Conservation (phyloP, 2,888 invertebrate species). For the Ochropleura leucogaster region DNA sequence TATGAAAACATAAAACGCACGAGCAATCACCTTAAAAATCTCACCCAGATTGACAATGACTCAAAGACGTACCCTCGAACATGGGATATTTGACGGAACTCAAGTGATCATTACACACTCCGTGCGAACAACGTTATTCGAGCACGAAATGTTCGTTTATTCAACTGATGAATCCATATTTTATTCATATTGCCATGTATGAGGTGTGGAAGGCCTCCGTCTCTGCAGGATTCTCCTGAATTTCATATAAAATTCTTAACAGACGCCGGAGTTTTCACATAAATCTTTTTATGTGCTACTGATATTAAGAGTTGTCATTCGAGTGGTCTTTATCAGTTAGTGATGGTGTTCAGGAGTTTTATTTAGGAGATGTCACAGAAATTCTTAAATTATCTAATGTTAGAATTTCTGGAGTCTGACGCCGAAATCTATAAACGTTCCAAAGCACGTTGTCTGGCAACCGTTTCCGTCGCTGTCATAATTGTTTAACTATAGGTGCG, state of each 20-base stretch:
- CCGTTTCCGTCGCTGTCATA: neutral
- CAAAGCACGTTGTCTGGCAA: neutral
- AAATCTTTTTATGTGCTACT: slow-evolving; percentile 66
- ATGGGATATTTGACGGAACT: slow-evolving; percentile 68
- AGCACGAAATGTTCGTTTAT: slow-evolving; percentile 82
- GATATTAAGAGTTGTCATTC: slow-evolving; percentile 61
- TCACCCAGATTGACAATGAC: slow-evolving; percentile 47
- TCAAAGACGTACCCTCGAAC: slow-evolving; percentile 52
- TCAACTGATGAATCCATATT: slow-evolving; percentile 87
- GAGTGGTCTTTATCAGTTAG: slow-evolving; percentile 42
- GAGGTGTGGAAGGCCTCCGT: slow-evolving; percentile 71
- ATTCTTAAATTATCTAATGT: neutral
- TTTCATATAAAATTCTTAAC: slow-evolving; percentile 74
- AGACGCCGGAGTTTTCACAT: slow-evolving; percentile 66
- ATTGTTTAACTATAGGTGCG: neutral
- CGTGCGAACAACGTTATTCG: slow-evolving; percentile 76
- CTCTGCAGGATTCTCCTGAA: slow-evolving; percentile 67
- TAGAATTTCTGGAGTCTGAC: neutral
- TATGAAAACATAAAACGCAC: slow-evolving; percentile 29
- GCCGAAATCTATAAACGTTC: neutral
- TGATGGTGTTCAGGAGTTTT: slow-evolving; percentile 10
- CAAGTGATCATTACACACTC: slow-evolving; percentile 76
- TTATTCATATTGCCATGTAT: slow-evolving; percentile 84
- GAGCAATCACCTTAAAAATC: slow-evolving; percentile 47
- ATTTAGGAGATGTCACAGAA: neutral